Evolutionary conservation across 2,797 vertebrate genomes (phyloP).

Genomic region (Arctocebus calabarensis): DNA sequence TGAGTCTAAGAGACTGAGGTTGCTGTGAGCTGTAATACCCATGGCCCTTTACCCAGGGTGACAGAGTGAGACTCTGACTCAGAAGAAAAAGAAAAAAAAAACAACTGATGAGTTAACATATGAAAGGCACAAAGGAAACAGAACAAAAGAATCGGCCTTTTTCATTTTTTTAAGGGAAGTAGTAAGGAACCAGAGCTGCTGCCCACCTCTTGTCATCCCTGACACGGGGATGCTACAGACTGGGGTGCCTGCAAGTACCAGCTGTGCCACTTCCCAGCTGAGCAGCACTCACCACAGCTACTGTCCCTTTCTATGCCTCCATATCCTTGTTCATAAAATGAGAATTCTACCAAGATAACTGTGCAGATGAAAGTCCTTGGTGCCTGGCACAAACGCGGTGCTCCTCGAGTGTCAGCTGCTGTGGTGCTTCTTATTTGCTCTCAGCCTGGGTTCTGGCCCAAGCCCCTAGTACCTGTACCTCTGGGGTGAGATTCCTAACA

Average conservation of each 20-base stretch:
- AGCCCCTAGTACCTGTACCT: background rate
- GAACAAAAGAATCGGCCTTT: background rate
- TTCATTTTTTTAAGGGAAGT: background rate
- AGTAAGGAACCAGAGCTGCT: background rate
- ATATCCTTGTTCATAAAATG: conserved; percentile 33
- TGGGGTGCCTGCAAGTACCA: background rate
- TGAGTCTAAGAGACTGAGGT: too few species aligned
- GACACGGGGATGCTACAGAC: background rate
- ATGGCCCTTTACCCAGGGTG: too few species aligned
- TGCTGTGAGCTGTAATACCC: too few species aligned
- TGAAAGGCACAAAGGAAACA: background rate
- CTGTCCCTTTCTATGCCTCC: background rate
- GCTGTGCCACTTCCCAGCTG: background rate
- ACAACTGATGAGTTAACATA: background rate
- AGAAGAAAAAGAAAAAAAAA: too few species aligned
- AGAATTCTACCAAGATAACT: background rate
- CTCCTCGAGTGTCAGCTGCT: background rate
- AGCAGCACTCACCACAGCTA: background rate
- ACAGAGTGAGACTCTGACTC: too few species aligned
- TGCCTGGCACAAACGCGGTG: background rate
- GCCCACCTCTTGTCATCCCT: too few species aligned
- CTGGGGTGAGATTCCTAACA: background rate
- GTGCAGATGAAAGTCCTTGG: background rate
- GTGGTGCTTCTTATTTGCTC: background rate
- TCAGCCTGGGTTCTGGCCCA: background rate